Evolutionary conservation across 1,140 invertebrate species (phyloP), one percentile per base, ranked within the genome.

Genomic region (Drosophila mojavensis): DNA sequence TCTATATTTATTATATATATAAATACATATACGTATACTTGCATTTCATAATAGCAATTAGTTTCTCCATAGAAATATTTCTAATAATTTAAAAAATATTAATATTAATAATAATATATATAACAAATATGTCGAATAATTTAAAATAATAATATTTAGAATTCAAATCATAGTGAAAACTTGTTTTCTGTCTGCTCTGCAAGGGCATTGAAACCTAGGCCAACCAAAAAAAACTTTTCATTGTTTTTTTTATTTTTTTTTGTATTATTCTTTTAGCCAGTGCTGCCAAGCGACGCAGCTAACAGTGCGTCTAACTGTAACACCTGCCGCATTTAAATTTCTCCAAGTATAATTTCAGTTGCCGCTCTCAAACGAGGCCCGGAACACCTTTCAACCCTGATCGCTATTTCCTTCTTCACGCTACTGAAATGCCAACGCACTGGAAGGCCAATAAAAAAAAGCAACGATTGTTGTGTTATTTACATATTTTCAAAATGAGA

Each of bases 401-500:
- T 41, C 62, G 45, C 61, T 36, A 24, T 48, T 63, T 50, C 60
- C 67, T 54, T 59, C 64, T 84, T 83, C 81, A 73, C 73, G 77
- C 76, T 85, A 62, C 59, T 78, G 74, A 70, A 85, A 69, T 85
- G 70, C 78, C 78, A 85, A 80, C 82, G 81, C 81, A 85, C 70
- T 61, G 51, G 53, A 54, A 54, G 53, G 53, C 53, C 62, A 43
- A 20, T 41, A 43, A 60, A 60, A n/a, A 54, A 66, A 15, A 75
- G 59, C 51, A 58, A 75, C 45, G 54, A 76, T 68, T 70, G 62
- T 78, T 69, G 59, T 39, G 68, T 74, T 58, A 74, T 86, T 86
- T 88, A 71, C 76, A 86, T 86, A 86, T 86, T 88, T 86, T 83
- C 56, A 69, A 81, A 86, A 82, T 76, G 71, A 62, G 59, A 81